These are phyloP conservation scores for Poecilia velifera DNA, from an alignment of 2,797 vertebrate genomes.

Conservation along the genomic window DNA sequence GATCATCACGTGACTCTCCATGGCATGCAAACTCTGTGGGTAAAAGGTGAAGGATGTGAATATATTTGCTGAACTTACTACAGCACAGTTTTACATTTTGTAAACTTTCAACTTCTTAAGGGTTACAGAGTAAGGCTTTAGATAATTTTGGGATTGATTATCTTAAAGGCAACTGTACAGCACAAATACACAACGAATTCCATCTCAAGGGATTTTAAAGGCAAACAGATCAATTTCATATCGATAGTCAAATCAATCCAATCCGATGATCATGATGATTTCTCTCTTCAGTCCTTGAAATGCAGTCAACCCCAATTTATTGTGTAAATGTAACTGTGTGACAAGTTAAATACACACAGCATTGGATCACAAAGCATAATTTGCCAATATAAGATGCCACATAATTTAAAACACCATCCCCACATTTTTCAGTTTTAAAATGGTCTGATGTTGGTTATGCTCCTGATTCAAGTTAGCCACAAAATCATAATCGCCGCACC, in stretches of 20 bases:
- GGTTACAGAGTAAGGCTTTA: background rate
- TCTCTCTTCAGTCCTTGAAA: too few species aligned
- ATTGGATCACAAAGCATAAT: background rate
- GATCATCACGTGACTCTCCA: conserved; percentile 98
- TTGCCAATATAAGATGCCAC: background rate
- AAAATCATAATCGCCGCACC: background rate
- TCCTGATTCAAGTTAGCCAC: background rate
- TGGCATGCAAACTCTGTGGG: conserved; percentile 93
- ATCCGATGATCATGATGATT: background rate
- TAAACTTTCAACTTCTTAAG: background rate
- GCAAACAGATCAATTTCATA: background rate
- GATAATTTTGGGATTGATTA: background rate
- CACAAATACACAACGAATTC: background rate
- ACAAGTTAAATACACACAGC: background rate
- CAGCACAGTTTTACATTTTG: background rate
- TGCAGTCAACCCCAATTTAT: background rate
- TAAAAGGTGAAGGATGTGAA: conserved; percentile 4
- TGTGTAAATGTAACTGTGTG: background rate
- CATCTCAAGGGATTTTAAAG: background rate
- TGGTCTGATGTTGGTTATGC: background rate
- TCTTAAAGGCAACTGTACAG: background rate
- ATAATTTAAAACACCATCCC: background rate
- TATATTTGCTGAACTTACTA: background rate
- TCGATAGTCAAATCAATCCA: background rate
- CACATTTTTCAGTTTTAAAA: background rate